Evolutionary conservation across 2,888 invertebrate genomes (phyloP).

Genomic region (Drosophila mettleri): DNA sequence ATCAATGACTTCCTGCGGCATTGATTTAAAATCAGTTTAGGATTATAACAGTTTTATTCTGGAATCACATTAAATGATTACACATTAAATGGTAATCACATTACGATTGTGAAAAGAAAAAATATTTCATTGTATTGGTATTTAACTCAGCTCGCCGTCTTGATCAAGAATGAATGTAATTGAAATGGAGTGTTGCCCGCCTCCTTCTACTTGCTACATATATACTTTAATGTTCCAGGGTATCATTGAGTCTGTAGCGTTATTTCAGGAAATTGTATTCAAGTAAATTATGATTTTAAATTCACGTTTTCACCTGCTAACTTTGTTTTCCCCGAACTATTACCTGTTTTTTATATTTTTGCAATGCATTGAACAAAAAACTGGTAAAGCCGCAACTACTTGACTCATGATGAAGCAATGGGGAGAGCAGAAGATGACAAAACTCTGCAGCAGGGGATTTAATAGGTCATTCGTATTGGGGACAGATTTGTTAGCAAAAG

Average conservation of each 20-base stretch:
- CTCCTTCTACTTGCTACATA: too few relatives aligned
- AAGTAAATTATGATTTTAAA: background rate
- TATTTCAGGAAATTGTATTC: background rate
- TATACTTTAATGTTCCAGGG: too few relatives aligned
- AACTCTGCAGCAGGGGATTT: background rate
- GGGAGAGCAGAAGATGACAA: background rate
- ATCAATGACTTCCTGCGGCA: background rate
- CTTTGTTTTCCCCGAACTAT: background rate
- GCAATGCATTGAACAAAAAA: slow-evolving; percentile 1
- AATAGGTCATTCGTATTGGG: background rate
- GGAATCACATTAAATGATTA: too few relatives aligned
- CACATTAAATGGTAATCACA: too few relatives aligned
- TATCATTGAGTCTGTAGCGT: slow-evolving; percentile 2
- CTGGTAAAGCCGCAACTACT: background rate
- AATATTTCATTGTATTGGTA: too few relatives aligned
- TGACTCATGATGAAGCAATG: background rate
- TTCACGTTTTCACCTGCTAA: slow-evolving; percentile 5
- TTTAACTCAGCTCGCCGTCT: too few relatives aligned
- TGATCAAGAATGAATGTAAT: too few relatives aligned
- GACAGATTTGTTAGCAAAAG: background rate
- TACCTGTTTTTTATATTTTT: background rate
- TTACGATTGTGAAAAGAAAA: too few relatives aligned
- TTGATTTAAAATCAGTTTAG: slow-evolving; percentile 8
- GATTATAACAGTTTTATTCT: too few relatives aligned
- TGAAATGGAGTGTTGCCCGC: too few relatives aligned